Evolutionary conservation across 2,888 invertebrate species (phyloP).

Genomic region (Brachylomia viminalis): DNA sequence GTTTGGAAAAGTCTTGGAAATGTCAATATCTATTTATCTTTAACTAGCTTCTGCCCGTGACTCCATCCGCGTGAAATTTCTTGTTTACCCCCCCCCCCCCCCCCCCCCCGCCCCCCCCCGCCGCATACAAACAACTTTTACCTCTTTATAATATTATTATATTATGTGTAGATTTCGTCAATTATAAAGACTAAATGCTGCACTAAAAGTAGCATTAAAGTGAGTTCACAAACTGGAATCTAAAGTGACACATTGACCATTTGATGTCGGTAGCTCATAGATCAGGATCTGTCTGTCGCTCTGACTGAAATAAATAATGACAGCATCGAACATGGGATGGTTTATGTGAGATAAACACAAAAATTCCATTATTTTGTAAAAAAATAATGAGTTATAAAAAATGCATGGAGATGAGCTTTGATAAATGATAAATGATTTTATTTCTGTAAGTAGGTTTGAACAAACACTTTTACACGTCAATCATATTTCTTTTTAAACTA

Average conservation of each 20-base stretch:
- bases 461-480: too few relatives aligned
- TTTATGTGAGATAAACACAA: slow-evolving; percentile 33
- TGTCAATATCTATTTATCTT: too few relatives aligned
- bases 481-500: too few relatives aligned
- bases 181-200: background rate
- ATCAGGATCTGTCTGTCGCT: slow-evolving; percentile 79
- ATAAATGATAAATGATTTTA: too few relatives aligned
- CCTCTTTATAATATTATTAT: too few relatives aligned
- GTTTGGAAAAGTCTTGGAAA: too few relatives aligned
- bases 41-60: too few relatives aligned
- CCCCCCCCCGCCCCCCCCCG: too few relatives aligned
- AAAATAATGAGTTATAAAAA: background rate
- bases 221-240: slow-evolving; percentile 1
- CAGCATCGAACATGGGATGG: slow-evolving; percentile 73
- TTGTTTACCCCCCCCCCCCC: too few relatives aligned
- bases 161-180: background rate
- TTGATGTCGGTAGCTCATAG: slow-evolving; percentile 70
- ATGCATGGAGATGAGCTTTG: background rate
- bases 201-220: slow-evolving; percentile 22
- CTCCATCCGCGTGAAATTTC: too few relatives aligned
- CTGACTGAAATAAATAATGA: slow-evolving; percentile 80
- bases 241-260: slow-evolving; percentile 46
- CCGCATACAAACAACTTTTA: too few relatives aligned
- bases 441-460: too few relatives aligned
- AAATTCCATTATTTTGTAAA: background rate